Conservation (phyloP, 2,113 vertebrate species). For the cat (Felis catus) region DNA sequence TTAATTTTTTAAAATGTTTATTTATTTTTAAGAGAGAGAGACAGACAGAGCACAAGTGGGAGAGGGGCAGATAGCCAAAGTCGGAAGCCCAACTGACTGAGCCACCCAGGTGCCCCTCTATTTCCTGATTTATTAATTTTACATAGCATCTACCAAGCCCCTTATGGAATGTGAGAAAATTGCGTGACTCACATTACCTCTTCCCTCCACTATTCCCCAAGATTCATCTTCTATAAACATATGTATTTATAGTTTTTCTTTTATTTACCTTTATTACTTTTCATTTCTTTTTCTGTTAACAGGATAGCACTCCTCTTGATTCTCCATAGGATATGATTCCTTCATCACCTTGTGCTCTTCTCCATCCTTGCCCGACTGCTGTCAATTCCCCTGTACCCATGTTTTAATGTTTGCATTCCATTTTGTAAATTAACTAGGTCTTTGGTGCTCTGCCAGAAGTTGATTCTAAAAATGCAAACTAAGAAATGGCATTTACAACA, state of each 20-base stretch:
- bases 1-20: no score
- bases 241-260: neutral
- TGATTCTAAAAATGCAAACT: slow-evolving; percentile 35
- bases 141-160: neutral
- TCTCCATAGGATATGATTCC: neutral
- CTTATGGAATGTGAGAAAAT: neutral
- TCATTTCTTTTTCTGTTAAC: neutral
- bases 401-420: neutral
- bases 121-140: slow-evolving; percentile 2
- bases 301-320: neutral
- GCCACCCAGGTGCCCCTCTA: neutral
- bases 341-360: neutral
- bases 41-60: no score
- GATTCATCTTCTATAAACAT: neutral
- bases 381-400: neutral
- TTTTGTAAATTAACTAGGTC: neutral
- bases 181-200: neutral
- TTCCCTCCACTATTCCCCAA: neutral
- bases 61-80: no score
- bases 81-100: no score
- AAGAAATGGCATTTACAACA: slow-evolving; percentile 17
- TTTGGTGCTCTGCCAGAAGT: neutral
- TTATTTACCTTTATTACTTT: neutral
- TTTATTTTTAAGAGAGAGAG: no score
- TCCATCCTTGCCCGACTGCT: neutral